Percentiles rank a stretch among this genome's conserved stretches.
phyloP scores from a whole-genome alignment of 2,888 invertebrate species.

The Hypomecis punctinalis region DNA sequence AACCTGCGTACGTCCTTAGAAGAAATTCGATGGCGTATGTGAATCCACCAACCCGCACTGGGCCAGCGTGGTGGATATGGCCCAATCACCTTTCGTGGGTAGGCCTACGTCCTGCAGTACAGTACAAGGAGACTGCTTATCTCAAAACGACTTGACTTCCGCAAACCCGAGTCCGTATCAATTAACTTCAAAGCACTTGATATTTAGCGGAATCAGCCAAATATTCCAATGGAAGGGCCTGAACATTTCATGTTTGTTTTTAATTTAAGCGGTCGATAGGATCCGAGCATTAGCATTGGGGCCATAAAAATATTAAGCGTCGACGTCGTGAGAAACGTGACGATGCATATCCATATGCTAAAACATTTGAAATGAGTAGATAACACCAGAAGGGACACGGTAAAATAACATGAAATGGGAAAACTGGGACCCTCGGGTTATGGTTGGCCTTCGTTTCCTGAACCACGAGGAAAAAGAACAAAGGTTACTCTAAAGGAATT shows the following conservation, averaged over 20 bases:
- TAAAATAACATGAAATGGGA: too few relatives aligned
- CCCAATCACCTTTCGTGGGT: too few relatives aligned
- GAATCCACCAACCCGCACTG: too few relatives aligned
- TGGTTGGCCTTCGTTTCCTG: too few relatives aligned
- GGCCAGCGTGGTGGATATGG: too few relatives aligned
- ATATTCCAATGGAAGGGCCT: slow-evolving; percentile 21
- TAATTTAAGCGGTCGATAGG: slow-evolving; percentile 52
- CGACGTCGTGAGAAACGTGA: slow-evolving; percentile 56
- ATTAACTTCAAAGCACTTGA: slow-evolving; percentile 9
- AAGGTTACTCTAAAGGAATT: too few relatives aligned
- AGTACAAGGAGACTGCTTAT: not conserved
- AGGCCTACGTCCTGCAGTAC: too few relatives aligned
- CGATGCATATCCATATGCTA: slow-evolving; percentile 59
- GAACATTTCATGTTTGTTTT: slow-evolving; percentile 53
- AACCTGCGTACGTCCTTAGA: too few relatives aligned
- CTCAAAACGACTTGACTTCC: slow-evolving; percentile 9
- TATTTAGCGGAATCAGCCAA: slow-evolving; percentile 20
- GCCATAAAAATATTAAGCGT: slow-evolving; percentile 57
- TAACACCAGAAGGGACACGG: slow-evolving; percentile 38
- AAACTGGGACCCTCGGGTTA: too few relatives aligned
- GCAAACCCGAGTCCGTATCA: slow-evolving; percentile 7
- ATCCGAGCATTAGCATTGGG: slow-evolving; percentile 41
- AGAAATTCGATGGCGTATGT: too few relatives aligned
- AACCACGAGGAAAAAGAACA: too few relatives aligned
- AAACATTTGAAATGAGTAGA: slow-evolving; percentile 42